These are phyloP conservation scores for Epizoanthus scotinus DNA, from an alignment of 92 coral and sea anemone genomes.

Conservation along the genomic window DNA sequence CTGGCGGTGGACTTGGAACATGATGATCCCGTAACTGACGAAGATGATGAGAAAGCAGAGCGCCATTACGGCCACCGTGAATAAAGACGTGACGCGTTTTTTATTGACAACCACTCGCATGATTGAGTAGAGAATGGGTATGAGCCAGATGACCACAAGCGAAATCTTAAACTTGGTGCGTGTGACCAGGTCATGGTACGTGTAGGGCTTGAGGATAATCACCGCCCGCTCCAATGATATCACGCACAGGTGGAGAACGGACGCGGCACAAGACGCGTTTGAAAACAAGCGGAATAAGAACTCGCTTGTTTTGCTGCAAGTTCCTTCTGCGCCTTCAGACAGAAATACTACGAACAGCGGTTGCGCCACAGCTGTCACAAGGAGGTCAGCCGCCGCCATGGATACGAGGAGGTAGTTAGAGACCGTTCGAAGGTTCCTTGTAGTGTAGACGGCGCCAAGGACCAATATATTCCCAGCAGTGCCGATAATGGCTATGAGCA, in stretches of 20 bases:
- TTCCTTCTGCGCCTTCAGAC: constrained; percentile 53
- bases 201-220: constrained; percentile 62
- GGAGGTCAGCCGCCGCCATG: constrained; percentile 72
- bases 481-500: constrained; percentile 68
- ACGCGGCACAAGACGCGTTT: constrained; percentile 75
- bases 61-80: constrained; percentile 67
- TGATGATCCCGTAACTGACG: constrained; percentile 62
- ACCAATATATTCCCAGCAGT: constrained; percentile 78
- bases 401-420: constrained; percentile 71
- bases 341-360: constrained; percentile 75
- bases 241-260: constrained; percentile 72
- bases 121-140: constrained; percentile 59
- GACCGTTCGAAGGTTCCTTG: constrained; percentile 66
- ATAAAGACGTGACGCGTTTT: constrained; percentile 59
- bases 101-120: constrained; percentile 61
- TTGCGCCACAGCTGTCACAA: constrained; percentile 74
- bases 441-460: constrained; percentile 68
- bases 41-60: constrained; percentile 62
- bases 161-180: constrained; percentile 51
- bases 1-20: constrained; percentile 72
- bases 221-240: constrained; percentile 77
- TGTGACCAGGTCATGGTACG: constrained; percentile 53
- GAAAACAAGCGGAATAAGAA: constrained; percentile 65
- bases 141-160: constrained; percentile 54
- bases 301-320: constrained; percentile 58